phyloP scores from a whole-genome alignment of 2,797 vertebrate species.

The Phalanger gymnotis region DNA sequence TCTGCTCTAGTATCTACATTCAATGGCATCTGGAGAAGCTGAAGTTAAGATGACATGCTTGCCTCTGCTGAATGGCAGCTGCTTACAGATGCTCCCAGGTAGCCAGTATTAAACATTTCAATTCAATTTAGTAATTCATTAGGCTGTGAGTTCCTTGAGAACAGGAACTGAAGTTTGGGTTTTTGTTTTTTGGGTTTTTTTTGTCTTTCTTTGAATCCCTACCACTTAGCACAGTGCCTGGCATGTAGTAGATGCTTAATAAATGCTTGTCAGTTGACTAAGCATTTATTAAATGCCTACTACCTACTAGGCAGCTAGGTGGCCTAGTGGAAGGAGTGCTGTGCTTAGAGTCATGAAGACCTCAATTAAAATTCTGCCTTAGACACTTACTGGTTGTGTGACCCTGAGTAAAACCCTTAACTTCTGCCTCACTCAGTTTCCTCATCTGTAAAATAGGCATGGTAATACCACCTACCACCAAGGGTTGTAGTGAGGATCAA shows the following conservation, averaged over 20 bases:
- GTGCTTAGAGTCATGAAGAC: background rate
- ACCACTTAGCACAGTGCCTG: background rate
- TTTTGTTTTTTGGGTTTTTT: background rate
- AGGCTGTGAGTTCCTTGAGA: background rate
- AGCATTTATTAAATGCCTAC: background rate
- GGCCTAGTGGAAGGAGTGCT: background rate
- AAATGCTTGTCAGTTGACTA: background rate
- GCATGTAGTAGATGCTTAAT: background rate
- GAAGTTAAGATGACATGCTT: background rate
- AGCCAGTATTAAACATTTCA: background rate
- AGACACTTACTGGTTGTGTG: background rate
- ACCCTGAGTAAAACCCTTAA: background rate
- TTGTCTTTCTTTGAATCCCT: background rate
- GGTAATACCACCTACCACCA: background rate
- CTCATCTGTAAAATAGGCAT: background rate
- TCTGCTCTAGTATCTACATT: background rate
- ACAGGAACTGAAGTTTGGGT: no score
- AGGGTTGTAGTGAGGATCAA: background rate
- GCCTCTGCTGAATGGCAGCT: constrained; percentile 2
- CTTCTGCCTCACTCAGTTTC: background rate
- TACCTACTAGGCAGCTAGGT: background rate
- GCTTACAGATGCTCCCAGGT: background rate
- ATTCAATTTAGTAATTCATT: background rate
- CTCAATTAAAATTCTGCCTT: background rate
- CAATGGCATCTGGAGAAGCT: constrained; percentile 6